Evolutionary conservation across 1,140 invertebrate species (phyloP).

Genomic region (Drosophila albomicans): DNA sequence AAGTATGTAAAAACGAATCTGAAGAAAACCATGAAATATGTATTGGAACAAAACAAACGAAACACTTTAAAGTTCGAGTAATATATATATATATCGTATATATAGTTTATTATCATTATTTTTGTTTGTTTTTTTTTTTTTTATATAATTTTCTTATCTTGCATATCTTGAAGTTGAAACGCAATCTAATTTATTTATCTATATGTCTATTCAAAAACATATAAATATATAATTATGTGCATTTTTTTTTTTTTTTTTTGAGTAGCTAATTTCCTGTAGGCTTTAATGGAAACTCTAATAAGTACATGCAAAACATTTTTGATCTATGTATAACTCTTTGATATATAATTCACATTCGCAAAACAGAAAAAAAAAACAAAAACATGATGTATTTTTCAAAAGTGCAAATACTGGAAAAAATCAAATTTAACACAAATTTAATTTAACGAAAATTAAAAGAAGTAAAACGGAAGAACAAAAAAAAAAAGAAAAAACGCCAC

Average conservation of each 20-base stretch:
- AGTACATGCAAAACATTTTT: constrained; percentile 3
- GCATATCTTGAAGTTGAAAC: constrained; percentile 25
- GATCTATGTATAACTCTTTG: constrained; percentile 39
- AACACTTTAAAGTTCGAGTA: constrained; percentile 40
- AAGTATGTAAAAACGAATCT: constrained; percentile 70
- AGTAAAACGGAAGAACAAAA: constrained; percentile 3
- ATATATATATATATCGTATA: constrained; percentile 29
- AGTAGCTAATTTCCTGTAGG: constrained; percentile 17
- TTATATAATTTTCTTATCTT: constrained; percentile 23
- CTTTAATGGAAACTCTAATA: constrained; percentile 13
- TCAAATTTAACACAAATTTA: constrained; percentile 32
- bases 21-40: constrained; percentile 51
- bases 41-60: constrained; percentile 36
- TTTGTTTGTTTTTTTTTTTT: constrained; percentile 1
- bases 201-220: constrained; percentile 8
- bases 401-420: constrained; percentile 70
- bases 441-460: constrained; percentile 43
- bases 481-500: constrained; percentile 65
- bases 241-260: constrained; percentile 29
- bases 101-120: constrained; percentile 22
- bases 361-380: neutral
- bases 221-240: constrained; percentile 20
- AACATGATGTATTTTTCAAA: constrained; percentile 66
- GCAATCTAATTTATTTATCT: constrained; percentile 26
- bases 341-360: constrained; percentile 43